Conservation (phyloP, 1,140 invertebrate genomes). For the Drosophila pectinifera region DNA sequence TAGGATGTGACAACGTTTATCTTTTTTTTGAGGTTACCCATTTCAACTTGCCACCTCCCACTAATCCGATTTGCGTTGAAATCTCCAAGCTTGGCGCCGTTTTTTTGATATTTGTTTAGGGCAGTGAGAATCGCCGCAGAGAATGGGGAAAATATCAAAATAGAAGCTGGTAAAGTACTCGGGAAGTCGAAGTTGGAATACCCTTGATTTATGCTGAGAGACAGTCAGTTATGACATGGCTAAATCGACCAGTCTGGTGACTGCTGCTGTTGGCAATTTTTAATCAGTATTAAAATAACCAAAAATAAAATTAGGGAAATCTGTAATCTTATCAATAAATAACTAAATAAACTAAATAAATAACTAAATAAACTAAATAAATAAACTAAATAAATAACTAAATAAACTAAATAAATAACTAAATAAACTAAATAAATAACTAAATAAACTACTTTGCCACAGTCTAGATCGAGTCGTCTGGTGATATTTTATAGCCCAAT, state of each 20-base stretch:
- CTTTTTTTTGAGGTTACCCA: background rate
- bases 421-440: too few species aligned
- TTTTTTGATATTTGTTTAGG: constrained; percentile 25
- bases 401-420: too few species aligned
- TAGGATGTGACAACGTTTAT: background rate
- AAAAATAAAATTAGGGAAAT: too few species aligned
- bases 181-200: background rate
- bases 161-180: background rate
- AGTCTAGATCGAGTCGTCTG: background rate
- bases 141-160: background rate
- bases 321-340: too few species aligned
- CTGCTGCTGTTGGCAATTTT: too few species aligned
- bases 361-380: too few species aligned
- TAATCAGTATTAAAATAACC: too few species aligned
- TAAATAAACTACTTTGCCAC: too few species aligned
- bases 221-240: too few species aligned
- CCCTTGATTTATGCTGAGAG: background rate
- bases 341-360: too few species aligned
- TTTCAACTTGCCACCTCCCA: constrained; percentile 15
- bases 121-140: background rate
- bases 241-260: too few species aligned
- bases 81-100: constrained; percentile 17
- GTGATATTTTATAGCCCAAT: background rate
- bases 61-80: constrained; percentile 32
- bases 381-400: too few species aligned